Evolutionary conservation across 2,888 invertebrate genomes (phyloP).

Genomic region (Masnerella sp.): DNA sequence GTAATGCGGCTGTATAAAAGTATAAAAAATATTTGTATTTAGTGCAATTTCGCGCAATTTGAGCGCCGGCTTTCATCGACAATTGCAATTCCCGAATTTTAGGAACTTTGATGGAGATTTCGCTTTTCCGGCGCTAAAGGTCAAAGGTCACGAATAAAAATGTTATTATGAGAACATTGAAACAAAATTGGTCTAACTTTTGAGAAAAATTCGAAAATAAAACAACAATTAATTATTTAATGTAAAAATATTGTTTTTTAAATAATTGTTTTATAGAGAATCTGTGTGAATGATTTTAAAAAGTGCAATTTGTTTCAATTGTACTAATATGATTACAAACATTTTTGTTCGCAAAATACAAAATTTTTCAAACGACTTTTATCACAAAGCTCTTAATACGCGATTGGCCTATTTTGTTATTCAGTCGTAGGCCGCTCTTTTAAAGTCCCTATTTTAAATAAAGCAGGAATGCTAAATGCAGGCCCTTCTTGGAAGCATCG

Average conservation of each 20-base stretch:
- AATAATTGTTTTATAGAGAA: too few relatives aligned
- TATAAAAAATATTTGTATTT: constrained; percentile 32
- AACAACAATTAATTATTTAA: too few relatives aligned
- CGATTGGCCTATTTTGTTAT: constrained; percentile 66
- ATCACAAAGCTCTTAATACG: constrained; percentile 40
- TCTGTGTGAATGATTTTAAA: background rate
- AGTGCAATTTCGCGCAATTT: constrained; percentile 3
- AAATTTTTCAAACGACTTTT: constrained; percentile 34
- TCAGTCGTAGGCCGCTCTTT: constrained; percentile 72
- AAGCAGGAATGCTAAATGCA: constrained; percentile 72
- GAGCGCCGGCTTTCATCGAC: background rate
- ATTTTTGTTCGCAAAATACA: too few relatives aligned
- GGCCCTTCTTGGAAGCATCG: constrained; percentile 72
- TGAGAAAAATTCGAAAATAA: too few relatives aligned
- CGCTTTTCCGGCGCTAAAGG: background rate
- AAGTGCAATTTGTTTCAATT: background rate
- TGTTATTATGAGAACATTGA: too few relatives aligned
- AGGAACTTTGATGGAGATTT: constrained; percentile 22
- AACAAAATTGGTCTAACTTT: too few relatives aligned
- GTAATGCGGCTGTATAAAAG: constrained; percentile 24
- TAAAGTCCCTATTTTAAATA: constrained; percentile 68
- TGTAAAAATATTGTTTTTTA: too few relatives aligned
- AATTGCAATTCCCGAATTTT: constrained; percentile 1
- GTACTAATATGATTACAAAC: background rate
- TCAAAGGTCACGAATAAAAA: too few relatives aligned